A percentile compares a stretch with the other conserved stretches of the same genome.
phyloP scores from a whole-genome alignment of 2,797 vertebrate genomes.

The Labroides dimidiatus region DNA sequence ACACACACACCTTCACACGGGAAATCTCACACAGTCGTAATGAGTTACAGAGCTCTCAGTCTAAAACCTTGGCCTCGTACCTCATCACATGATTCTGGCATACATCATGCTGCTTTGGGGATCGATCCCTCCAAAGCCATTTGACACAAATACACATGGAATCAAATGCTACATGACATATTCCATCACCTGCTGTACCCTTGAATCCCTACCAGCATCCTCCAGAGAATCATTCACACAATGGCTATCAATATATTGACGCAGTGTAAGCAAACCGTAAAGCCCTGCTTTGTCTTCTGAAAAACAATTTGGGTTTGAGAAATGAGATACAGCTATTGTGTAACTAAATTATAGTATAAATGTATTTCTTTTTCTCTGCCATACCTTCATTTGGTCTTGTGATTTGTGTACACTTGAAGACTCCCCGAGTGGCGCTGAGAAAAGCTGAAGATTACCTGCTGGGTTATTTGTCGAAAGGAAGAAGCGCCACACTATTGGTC shows the following conservation, averaged over 20 bases:
- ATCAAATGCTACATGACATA: conserved; percentile 56
- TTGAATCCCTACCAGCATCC: conserved; percentile 50
- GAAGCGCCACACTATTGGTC: background rate
- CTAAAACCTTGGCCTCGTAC: conserved; percentile 70
- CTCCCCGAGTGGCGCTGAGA: background rate
- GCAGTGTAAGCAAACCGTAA: conserved; percentile 26
- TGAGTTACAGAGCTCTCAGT: conserved; percentile 67
- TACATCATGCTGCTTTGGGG: conserved; percentile 49
- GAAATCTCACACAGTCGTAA: conserved; percentile 45
- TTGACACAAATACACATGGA: conserved; percentile 65
- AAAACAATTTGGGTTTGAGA: background rate
- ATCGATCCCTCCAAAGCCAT: conserved; percentile 58
- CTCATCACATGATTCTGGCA: conserved; percentile 59
- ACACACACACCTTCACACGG: conserved; percentile 22
- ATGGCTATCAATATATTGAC: conserved; percentile 60
- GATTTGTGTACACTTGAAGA: background rate
- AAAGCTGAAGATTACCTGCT: background rate
- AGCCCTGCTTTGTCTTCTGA: conserved; percentile 36
- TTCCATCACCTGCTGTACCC: conserved; percentile 51
- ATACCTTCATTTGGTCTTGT: background rate
- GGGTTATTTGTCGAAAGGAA: background rate
- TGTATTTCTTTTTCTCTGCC: background rate
- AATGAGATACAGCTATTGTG: background rate
- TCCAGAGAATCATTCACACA: conserved; percentile 47
- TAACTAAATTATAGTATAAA: background rate